A percentile compares a stretch with the other conserved stretches of the same genome.
Conservation (phyloP, 2,888 invertebrate genomes). For the Ormia ochracea region DNA sequence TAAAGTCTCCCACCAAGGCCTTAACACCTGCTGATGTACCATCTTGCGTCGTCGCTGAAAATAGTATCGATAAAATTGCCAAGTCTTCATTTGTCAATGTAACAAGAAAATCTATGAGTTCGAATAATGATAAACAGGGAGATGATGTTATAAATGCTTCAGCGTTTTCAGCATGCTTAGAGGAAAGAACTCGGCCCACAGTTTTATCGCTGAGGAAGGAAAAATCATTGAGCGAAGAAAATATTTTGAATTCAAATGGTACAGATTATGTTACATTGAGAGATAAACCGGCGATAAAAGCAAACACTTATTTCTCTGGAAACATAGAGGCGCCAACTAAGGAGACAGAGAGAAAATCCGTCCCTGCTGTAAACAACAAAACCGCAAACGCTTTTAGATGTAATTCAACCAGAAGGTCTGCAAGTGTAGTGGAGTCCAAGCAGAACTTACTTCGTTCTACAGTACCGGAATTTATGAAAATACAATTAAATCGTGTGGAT, state of each 20-base stretch:
- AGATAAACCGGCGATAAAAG: constrained; percentile 58
- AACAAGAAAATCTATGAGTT: constrained; percentile 70
- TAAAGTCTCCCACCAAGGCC: constrained; percentile 50
- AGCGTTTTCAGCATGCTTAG: background rate
- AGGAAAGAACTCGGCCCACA: constrained; percentile 65
- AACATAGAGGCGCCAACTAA: constrained; percentile 21
- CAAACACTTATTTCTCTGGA: background rate
- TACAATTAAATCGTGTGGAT: constrained; percentile 84
- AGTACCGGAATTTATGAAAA: constrained; percentile 84
- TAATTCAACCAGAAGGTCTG: constrained; percentile 67
- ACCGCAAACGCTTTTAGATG: constrained; percentile 58
- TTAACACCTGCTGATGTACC: constrained; percentile 47
- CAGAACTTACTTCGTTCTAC: constrained; percentile 73
- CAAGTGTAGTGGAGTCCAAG: constrained; percentile 65
- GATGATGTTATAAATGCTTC: constrained; percentile 25
- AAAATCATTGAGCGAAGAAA: constrained; percentile 55
- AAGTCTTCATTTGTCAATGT: constrained; percentile 75
- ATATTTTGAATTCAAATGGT: constrained; percentile 61
- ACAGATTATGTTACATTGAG: constrained; percentile 59
- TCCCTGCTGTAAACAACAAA: constrained; percentile 49
- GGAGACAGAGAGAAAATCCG: constrained; percentile 64
- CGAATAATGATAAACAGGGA: constrained; percentile 58
- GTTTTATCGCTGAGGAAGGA: constrained; percentile 65
- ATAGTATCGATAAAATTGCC: constrained; percentile 74
- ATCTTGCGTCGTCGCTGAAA: constrained; percentile 66